phyloP scores from a whole-genome alignment of 2,113 vertebrate species.

The Pogona vitticeps region DNA sequence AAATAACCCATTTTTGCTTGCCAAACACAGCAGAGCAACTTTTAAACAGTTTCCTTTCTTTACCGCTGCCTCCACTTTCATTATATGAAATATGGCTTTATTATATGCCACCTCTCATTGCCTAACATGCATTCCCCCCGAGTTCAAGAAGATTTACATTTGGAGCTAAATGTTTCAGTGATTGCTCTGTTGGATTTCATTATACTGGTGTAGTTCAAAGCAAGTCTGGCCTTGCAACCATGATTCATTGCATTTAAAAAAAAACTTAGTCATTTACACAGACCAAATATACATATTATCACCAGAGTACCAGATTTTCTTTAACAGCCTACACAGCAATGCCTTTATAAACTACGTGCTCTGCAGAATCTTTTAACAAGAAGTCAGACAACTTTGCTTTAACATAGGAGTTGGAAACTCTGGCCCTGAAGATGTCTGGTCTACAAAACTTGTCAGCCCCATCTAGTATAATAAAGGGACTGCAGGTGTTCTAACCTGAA shows the following conservation, averaged over 20 bases:
- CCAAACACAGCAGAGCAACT: constrained; percentile 78
- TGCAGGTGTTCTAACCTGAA: not conserved
- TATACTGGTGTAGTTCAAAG: constrained; percentile 81
- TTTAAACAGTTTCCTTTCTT: constrained; percentile 76
- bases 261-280: constrained; percentile 78
- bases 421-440: no score
- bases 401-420: not conserved
- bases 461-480: not conserved
- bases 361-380: constrained; percentile 12
- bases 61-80: constrained; percentile 70
- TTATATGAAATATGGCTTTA: constrained; percentile 77
- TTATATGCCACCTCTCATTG: constrained; percentile 74
- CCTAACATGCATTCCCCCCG: constrained; percentile 71
- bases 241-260: constrained; percentile 77
- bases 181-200: constrained; percentile 86
- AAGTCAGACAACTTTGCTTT: not conserved
- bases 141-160: constrained; percentile 87
- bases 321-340: constrained; percentile 69
- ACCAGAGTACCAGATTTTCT: constrained; percentile 68
- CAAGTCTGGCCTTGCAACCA: constrained; percentile 76
- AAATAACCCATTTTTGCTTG: constrained; percentile 77
- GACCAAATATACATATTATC: constrained; percentile 81
- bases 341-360: constrained; percentile 66
- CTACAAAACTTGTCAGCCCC: no score
- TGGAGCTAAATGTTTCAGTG: constrained; percentile 83